Conservation (phyloP, 35 echinoderm and acorn worm species). For the Holothuria glaberrima region DNA sequence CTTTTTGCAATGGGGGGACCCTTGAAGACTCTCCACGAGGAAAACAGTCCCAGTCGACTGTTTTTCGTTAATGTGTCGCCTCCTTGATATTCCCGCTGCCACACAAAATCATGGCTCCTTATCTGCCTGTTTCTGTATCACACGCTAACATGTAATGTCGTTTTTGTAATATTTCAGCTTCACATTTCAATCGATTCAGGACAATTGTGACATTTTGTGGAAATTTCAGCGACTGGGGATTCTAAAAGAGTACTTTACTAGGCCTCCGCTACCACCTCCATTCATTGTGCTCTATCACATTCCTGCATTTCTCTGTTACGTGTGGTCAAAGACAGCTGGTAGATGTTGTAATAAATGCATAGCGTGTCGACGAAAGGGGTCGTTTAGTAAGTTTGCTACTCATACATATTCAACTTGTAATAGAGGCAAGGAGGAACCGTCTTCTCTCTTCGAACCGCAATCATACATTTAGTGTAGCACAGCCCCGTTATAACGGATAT, state of each 20-base stretch:
- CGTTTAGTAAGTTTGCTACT: constrained; percentile 16
- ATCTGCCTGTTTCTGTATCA: neutral
- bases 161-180: constrained; percentile 17
- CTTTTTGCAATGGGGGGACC: neutral
- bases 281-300: constrained; percentile 53
- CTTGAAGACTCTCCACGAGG: too few relatives aligned
- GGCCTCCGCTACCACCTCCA: constrained; percentile 33
- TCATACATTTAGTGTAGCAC: too few relatives aligned
- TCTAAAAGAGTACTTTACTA: constrained; percentile 16
- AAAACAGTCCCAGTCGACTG: neutral
- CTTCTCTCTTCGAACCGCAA: too few relatives aligned
- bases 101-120: too few relatives aligned
- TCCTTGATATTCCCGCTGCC: neutral
- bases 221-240: constrained; percentile 51
- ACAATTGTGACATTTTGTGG: constrained; percentile 58
- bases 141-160: neutral
- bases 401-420: too few relatives aligned
- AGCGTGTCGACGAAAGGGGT: neutral
- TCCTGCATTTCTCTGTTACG: neutral
- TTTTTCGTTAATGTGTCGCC: neutral
- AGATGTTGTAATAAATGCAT: constrained; percentile 13
- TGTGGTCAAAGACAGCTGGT: constrained; percentile 3
- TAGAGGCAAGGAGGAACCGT: too few relatives aligned
- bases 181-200: constrained; percentile 56
- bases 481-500: too few relatives aligned